Base-by-base conservation (phyloP, 2,113 vertebrate species). In the Cyanoramphus novaezelandiae region DNA sequence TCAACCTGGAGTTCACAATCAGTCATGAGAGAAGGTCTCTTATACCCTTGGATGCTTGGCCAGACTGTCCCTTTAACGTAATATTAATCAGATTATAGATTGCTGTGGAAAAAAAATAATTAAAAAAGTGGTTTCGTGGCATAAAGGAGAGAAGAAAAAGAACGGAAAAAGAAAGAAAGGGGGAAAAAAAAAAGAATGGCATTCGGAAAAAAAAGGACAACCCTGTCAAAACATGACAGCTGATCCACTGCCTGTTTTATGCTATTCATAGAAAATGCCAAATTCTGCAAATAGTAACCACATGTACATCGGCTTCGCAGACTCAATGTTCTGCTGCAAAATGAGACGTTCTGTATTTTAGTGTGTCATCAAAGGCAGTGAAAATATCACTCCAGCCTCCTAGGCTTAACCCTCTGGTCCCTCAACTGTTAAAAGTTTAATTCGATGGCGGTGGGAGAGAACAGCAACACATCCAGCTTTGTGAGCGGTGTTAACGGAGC, bases 231-330 rank as follows among this genome's bases (percentile, higher is more conserved):
- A 98, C 95, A 97, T 96, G 96, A 98, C 97, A 98, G 97, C 95
- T 71, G 93, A 97, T 97, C 97, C 93, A 92, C 97, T 97, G 97
- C 97, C 97, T 97, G 96, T 93, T 98, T 98, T 97, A 97, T 94
- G 93, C 98, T 98, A 97, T 97, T 98, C 98, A 95, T 97, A 97
- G 97, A 98, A 98, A 98, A 98, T 97, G 98, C 98, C 98, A 98
- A 92, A 97, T 98, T 98, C 98, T 97, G 96, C 97, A 98, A 98
- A 98, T 97, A 98, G 98, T 97, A 98, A 97, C 98, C 97, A 97
- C 98, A 97, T 96, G 97, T 94, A 97, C 95, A 78, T 91, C 77
- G 94, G 94, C 94, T 97, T 97, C 92, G 28, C 96, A 97, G 96
- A 96, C 95, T 96, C 97, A 84, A 46, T 91, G 97, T 97, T 97